These are phyloP conservation scores for Mystacides longicornis DNA, from an alignment of 2,888 invertebrate species.

Conservation along the genomic window DNA sequence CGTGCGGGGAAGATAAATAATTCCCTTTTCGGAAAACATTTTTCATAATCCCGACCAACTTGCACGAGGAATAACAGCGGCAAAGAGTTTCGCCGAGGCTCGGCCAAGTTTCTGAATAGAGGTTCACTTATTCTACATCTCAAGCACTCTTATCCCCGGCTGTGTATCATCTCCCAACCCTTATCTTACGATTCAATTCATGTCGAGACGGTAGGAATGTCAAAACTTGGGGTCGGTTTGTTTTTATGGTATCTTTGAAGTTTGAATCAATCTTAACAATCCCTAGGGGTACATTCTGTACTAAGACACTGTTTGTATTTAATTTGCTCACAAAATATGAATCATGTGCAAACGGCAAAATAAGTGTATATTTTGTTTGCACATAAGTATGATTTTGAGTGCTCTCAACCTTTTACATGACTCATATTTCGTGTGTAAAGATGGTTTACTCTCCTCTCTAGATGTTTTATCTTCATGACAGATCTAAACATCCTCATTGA, in stretches of 20 bases:
- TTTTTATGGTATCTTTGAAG: slow-evolving; percentile 4
- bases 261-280: slow-evolving; percentile 7
- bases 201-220: neutral
- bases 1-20: slow-evolving; percentile 13
- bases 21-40: slow-evolving; percentile 5
- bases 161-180: slow-evolving; percentile 1
- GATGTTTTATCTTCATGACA: too few relatives aligned
- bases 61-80: too few relatives aligned
- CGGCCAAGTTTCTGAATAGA: slow-evolving; percentile 1
- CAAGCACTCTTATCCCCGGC: neutral
- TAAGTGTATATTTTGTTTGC: too few relatives aligned
- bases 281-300: neutral
- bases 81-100: neutral
- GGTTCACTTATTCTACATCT: neutral
- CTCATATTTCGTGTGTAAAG: too few relatives aligned
- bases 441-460: too few relatives aligned
- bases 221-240: slow-evolving; percentile 4
- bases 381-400: too few relatives aligned
- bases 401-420: too few relatives aligned
- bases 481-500: neutral
- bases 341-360: too few relatives aligned
- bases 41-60: slow-evolving; percentile 10
- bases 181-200: slow-evolving; percentile 7
- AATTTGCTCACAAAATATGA: too few relatives aligned
- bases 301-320: neutral